A percentile compares a stretch with the other conserved stretches of the same genome.
phyloP scores from a whole-genome alignment of 2,888 invertebrate genomes.

The Melieria picta region DNA sequence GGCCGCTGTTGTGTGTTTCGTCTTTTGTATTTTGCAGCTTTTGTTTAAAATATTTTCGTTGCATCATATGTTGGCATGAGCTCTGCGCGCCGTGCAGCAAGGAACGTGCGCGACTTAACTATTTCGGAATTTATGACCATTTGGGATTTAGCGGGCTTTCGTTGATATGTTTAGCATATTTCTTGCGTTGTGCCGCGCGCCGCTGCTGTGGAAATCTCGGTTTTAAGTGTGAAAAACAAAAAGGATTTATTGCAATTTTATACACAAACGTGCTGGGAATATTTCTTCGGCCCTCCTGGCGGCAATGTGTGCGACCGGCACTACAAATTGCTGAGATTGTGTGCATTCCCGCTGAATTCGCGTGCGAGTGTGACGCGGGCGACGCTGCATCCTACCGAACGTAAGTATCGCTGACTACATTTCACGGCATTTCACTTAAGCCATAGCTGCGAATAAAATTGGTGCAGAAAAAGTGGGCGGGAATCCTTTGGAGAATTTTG shows the following conservation, averaged over 20 bases:
- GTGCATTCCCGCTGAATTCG: background rate
- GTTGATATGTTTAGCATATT: conserved; percentile 44
- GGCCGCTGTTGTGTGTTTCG: too few species aligned
- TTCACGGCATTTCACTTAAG: conserved; percentile 24
- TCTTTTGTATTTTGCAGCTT: too few species aligned
- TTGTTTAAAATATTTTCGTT: too few species aligned
- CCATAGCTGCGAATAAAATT: background rate
- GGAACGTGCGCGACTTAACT: conserved; percentile 48
- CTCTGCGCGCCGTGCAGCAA: conserved; percentile 7
- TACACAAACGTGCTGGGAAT: conserved; percentile 55
- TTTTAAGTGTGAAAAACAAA: conserved; percentile 51
- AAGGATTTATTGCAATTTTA: conserved; percentile 63
- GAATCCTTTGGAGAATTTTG: too few species aligned
- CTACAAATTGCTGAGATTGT: conserved; percentile 28
- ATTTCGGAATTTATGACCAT: conserved; percentile 60
- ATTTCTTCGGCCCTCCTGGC: background rate
- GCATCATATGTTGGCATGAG: too few species aligned
- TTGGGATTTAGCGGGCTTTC: conserved; percentile 50
- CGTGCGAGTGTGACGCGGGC: background rate
- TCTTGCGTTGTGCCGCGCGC: conserved; percentile 7
- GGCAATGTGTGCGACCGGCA: conserved; percentile 16
- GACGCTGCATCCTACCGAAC: conserved; percentile 19
- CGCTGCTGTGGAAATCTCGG: conserved; percentile 40
- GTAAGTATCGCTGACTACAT: conserved; percentile 13
- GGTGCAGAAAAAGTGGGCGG: too few species aligned